A percentile compares a stretch with the other conserved stretches of the same genome.
phyloP scores from a whole-genome alignment of 2,888 invertebrate species.

The Drosophila ustulata region DNA sequence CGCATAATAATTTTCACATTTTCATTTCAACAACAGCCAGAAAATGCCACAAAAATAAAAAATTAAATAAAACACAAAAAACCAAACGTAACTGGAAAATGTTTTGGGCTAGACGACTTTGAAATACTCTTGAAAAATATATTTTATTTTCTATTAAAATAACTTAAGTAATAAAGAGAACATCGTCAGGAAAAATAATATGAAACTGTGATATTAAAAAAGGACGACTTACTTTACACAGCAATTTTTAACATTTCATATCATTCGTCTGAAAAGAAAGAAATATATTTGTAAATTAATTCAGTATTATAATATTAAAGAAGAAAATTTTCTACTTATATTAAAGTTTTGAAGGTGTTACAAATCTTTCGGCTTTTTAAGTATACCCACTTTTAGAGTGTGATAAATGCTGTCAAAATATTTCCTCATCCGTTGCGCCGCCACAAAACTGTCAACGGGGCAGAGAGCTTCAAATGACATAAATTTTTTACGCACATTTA shows the following conservation, averaged over 20 bases:
- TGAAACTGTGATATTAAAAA: too few species aligned
- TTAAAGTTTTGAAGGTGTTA: neutral
- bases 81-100: neutral
- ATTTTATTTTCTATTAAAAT: neutral
- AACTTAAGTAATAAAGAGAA: too few species aligned
- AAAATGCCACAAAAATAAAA: slow-evolving; percentile 22
- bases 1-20: slow-evolving; percentile 75
- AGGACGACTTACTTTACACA: too few species aligned
- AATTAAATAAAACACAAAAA: slow-evolving; percentile 17
- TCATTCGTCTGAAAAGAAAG: too few species aligned
- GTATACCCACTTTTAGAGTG: neutral
- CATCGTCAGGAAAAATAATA: too few species aligned
- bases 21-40: slow-evolving; percentile 52
- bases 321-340: too few species aligned
- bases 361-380: neutral
- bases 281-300: neutral
- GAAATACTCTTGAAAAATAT: neutral
- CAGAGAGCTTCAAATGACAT: slow-evolving; percentile 55
- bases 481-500: slow-evolving; percentile 58
- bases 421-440: slow-evolving; percentile 65
- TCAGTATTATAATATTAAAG: neutral
- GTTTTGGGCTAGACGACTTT: neutral
- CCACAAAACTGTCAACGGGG: slow-evolving; percentile 52
- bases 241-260: too few species aligned
- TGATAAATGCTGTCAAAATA: slow-evolving; percentile 67